These are phyloP conservation scores for Hyles vespertilio DNA, from an alignment of 1,140 invertebrate species.

Conservation along the genomic window DNA sequence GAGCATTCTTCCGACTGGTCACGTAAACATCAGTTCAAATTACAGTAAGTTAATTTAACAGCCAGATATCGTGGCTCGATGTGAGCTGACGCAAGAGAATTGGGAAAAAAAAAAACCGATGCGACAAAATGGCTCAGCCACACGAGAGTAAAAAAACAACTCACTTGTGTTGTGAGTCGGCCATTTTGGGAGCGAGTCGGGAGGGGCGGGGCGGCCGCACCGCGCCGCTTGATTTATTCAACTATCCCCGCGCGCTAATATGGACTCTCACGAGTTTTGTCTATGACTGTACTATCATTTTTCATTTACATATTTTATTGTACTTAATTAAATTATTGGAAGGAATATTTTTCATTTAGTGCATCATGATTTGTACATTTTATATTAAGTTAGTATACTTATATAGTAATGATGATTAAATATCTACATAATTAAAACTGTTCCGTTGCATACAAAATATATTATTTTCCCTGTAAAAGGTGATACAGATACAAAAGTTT, in stretches of 20 bases:
- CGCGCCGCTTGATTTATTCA: conserved; percentile 55
- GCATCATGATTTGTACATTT: no score
- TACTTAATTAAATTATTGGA: neutral
- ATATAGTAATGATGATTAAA: neutral
- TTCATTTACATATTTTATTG: neutral
- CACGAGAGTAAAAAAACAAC: conserved; percentile 42
- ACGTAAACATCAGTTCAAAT: conserved; percentile 18
- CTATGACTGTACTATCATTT: conserved; percentile 20
- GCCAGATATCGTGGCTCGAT: conserved; percentile 6
- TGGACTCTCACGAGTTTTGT: conserved; percentile 18
- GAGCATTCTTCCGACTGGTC: conserved; percentile 9
- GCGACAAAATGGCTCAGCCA: conserved; percentile 36
- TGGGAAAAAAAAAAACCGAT: conserved; percentile 12
- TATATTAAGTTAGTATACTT: no score
- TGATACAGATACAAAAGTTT: no score
- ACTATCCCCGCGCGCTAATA: conserved; percentile 11
- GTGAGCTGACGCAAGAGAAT: neutral
- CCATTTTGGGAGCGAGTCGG: conserved; percentile 59
- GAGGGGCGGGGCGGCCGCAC: conserved; percentile 55
- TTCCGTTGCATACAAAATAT: no score
- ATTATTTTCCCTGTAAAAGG: neutral
- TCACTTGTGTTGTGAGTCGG: conserved; percentile 51
- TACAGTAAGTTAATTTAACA: conserved; percentile 10
- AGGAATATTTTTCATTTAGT: no score
- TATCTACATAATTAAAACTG: neutral